Conservation (phyloP, 1,140 invertebrate species). For the Drosophila melanogaster region Release_6_plus_ISO1_MT NC_004354.4:20161001-20161500, state of each 20-base stretch:
- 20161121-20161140: not conserved
- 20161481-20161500: not conserved
- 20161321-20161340: too few species aligned
- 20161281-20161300: too few species aligned
- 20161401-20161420: not conserved
- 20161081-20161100: not conserved
- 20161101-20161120: not conserved
- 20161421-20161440: not conserved
- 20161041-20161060: not conserved
- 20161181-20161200: not conserved
- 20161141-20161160: too few species aligned
- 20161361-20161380: too few species aligned
- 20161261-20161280: not conserved
- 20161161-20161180: too few species aligned
- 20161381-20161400: not conserved
- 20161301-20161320: too few species aligned
- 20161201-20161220: not conserved
- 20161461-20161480: too few species aligned
- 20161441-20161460: not conserved
- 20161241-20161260: not conserved
- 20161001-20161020: accelerated
- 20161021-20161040: constrained; percentile 1
- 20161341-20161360: too few species aligned
- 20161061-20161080: not conserved
- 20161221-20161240: too few species aligned